phyloP scores from a whole-genome alignment of 2,113 vertebrate genomes.

The Corapipo altera region DNA sequence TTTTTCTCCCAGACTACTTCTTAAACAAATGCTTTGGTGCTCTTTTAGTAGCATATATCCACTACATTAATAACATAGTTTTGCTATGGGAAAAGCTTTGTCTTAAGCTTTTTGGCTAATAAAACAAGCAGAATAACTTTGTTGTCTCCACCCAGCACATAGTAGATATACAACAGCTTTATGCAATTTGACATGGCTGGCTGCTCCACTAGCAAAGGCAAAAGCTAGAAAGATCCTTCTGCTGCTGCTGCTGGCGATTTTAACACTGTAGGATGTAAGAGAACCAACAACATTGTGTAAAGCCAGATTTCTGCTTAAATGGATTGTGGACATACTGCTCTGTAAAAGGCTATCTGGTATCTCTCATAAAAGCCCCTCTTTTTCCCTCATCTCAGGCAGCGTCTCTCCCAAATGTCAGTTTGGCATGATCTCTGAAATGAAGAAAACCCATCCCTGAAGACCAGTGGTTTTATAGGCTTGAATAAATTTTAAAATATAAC shows the following conservation, averaged over 20 bases:
- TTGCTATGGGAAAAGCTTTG: background rate
- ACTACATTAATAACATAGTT: background rate
- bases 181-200: background rate
- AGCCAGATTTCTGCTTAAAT: background rate
- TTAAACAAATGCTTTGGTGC: background rate
- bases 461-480: slow-evolving; percentile 15
- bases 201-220: background rate
- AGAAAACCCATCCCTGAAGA: slow-evolving; percentile 28
- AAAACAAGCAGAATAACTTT: background rate
- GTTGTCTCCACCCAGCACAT: background rate
- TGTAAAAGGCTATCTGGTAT: background rate
- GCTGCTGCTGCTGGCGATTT: background rate
- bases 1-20: background rate
- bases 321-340: background rate
- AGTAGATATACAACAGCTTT: background rate
- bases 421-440: background rate
- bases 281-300: background rate
- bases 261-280: background rate
- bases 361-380: background rate
- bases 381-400: background rate
- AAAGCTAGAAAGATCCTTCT: background rate
- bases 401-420: slow-evolving; percentile 2
- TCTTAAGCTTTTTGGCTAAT: background rate
- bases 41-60: background rate
- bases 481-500: slow-evolving; percentile 21